A percentile compares a stretch with the other conserved stretches of the same genome.
Conservation (phyloP, 1,140 invertebrate genomes). For the Apis dorsata region DNA sequence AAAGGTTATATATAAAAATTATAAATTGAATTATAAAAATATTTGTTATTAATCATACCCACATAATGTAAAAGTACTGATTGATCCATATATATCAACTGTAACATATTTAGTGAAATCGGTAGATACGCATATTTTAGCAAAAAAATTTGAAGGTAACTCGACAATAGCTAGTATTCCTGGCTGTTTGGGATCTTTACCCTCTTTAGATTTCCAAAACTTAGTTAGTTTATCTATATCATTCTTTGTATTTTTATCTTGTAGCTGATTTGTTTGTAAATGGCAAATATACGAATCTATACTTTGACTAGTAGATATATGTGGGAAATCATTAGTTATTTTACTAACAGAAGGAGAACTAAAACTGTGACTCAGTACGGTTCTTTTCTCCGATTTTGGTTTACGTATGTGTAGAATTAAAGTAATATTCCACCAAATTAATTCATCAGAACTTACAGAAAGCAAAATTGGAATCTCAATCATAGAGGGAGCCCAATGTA, state of each 20-base stretch:
- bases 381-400: conserved; percentile 50
- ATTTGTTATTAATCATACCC: conserved; percentile 33
- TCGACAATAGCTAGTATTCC: conserved; percentile 70
- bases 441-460: conserved; percentile 70
- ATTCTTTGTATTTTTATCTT: conserved; percentile 10
- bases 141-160: conserved; percentile 66
- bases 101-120: conserved; percentile 76
- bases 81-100: conserved; percentile 73
- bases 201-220: conserved; percentile 68
- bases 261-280: conserved; percentile 1
- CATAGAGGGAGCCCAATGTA: conserved; percentile 71
- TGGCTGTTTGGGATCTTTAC: conserved; percentile 62
- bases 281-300: background rate
- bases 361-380: conserved; percentile 66
- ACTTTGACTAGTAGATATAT: conserved; percentile 33
- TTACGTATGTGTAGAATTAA: conserved; percentile 53
- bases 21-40: conserved; percentile 14
- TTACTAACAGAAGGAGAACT: conserved; percentile 63
- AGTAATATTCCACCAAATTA: conserved; percentile 75
- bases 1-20: conserved; percentile 2
- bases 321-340: conserved; percentile 9
- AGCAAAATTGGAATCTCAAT: conserved; percentile 69
- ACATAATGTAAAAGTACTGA: conserved; percentile 70
- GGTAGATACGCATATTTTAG: conserved; percentile 72
- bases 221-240: background rate